phyloP scores from a whole-genome alignment of 2,888 invertebrate genomes.

The Syrphus vitripennis region DNA sequence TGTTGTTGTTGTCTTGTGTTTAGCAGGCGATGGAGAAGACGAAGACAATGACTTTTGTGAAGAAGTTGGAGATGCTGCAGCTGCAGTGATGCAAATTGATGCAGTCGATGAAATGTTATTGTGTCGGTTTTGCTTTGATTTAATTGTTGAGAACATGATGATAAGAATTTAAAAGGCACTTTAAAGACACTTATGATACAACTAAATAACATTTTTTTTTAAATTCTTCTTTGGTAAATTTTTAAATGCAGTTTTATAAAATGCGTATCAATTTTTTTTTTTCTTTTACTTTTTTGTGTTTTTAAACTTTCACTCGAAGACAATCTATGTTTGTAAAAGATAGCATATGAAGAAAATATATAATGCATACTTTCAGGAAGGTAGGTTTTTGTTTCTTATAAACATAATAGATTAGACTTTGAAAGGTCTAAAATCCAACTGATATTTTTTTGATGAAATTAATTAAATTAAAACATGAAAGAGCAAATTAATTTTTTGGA shows the following conservation, averaged over 20 bases:
- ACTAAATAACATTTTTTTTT: constrained; percentile 1
- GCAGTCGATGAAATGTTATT: not conserved
- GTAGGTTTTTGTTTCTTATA: no score
- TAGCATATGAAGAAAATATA: no score
- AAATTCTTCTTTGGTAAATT: not conserved
- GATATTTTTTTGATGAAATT: no score
- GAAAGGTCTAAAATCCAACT: no score
- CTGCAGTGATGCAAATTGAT: not conserved
- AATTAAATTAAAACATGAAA: no score
- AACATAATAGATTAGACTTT: no score
- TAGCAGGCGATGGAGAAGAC: constrained; percentile 31
- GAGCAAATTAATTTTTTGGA: no score
- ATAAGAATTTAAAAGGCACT: constrained; percentile 23
- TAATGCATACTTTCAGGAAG: no score
- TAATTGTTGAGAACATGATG: constrained; percentile 47
- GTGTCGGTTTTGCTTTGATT: constrained; percentile 40
- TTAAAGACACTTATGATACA: not conserved
- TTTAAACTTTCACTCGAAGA: not conserved
- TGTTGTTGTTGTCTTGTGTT: constrained; percentile 12
- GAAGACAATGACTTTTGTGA: constrained; percentile 20
- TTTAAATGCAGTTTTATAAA: not conserved
- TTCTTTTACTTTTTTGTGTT: not conserved
- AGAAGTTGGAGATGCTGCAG: not conserved
- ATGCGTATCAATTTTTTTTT: not conserved
- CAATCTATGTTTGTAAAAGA: no score